Conservation (phyloP, 2,888 invertebrate genomes). For the Chrysodeixis includens region DNA sequence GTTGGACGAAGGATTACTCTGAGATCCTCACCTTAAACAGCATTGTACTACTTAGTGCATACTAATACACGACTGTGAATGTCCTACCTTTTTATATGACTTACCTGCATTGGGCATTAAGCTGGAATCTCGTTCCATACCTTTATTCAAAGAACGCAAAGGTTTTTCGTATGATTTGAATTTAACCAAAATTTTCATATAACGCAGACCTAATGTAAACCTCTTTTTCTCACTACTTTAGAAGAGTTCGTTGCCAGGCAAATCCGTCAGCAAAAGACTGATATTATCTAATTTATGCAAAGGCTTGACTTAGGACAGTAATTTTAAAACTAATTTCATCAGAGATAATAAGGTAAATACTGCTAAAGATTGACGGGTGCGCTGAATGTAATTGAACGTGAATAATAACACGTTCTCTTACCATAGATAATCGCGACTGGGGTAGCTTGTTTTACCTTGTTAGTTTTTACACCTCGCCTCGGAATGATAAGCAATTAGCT, state of each 20-base stretch:
- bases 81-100: too few species aligned
- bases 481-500: conserved; percentile 31
- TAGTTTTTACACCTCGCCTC: conserved; percentile 29
- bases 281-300: conserved; percentile 1
- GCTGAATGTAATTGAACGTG: conserved; percentile 1
- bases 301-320: background rate
- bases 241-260: background rate
- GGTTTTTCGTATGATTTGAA: too few species aligned
- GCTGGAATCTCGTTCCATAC: too few species aligned
- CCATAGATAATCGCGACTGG: conserved; percentile 13
- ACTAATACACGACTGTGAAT: background rate
- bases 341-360: conserved; percentile 6
- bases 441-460: conserved; percentile 21
- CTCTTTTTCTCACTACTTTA: background rate
- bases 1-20: background rate
- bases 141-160: too few species aligned
- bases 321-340: conserved; percentile 1
- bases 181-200: too few species aligned
- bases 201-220: too few species aligned
- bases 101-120: too few species aligned
- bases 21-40: background rate
- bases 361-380: background rate
- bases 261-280: background rate
- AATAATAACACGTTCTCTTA: conserved; percentile 22
- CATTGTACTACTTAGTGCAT: background rate